These are phyloP conservation scores for Nixonia krombeini DNA, from an alignment of 1,140 invertebrate genomes.

Conservation along the genomic window DNA sequence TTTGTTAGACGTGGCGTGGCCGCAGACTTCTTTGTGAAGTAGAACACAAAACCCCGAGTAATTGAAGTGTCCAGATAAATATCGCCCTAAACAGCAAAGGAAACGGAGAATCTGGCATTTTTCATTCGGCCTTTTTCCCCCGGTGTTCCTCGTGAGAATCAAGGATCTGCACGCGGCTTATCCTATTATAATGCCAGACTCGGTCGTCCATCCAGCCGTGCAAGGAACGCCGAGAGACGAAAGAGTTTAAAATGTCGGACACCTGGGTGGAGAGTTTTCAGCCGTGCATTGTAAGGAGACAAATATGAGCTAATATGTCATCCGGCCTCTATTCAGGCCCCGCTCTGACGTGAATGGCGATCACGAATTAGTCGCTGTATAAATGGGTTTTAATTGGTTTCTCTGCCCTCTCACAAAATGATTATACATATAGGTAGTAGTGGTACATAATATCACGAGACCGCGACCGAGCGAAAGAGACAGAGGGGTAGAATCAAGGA, in stretches of 20 bases:
- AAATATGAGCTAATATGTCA: slow-evolving; percentile 71
- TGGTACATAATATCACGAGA: slow-evolving; percentile 7
- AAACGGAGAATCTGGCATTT: slow-evolving; percentile 16
- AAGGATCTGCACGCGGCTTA: slow-evolving; percentile 19
- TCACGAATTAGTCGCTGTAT: slow-evolving; percentile 64
- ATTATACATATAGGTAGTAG: slow-evolving; percentile 18
- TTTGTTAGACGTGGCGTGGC: no score
- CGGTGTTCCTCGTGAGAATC: slow-evolving; percentile 19
- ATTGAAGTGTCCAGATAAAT: no score
- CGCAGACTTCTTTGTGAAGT: no score
- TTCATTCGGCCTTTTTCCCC: slow-evolving; percentile 8
- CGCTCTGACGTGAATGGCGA: slow-evolving; percentile 59
- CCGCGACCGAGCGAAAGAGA: slow-evolving; percentile 8
- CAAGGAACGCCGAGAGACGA: slow-evolving; percentile 44
- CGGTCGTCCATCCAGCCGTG: slow-evolving; percentile 32
- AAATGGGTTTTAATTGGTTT: slow-evolving; percentile 69
- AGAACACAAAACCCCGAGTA: no score
- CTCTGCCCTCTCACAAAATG: slow-evolving; percentile 30
- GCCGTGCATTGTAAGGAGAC: slow-evolving; percentile 64
- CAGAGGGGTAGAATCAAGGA: neutral
- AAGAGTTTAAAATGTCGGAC: slow-evolving; percentile 62
- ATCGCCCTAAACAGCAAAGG: no score
- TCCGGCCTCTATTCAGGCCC: slow-evolving; percentile 58
- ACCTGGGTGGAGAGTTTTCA: slow-evolving; percentile 64
- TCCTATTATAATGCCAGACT: slow-evolving; percentile 57